Evolutionary conservation across 2,113 vertebrate genomes (phyloP).

Genomic region (Protobothrops flavoviridis): DNA sequence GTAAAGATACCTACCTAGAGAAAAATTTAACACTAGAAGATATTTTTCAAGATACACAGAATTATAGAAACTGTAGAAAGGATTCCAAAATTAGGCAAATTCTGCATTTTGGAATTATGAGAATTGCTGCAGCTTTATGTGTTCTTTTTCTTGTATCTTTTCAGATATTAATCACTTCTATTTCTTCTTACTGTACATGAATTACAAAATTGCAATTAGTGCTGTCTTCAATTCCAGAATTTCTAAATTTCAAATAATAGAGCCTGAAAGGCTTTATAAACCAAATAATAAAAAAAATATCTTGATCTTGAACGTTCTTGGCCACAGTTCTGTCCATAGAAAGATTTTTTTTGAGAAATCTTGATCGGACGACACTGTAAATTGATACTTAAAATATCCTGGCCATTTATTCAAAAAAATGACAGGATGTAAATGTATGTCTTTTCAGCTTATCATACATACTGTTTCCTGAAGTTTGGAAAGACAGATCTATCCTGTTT

Average conservation of each 20-base stretch:
- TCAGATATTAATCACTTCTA: background rate
- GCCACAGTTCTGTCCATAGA: background rate
- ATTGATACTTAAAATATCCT: background rate
- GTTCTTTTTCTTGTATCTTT: background rate
- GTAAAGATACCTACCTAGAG: too few relatives aligned
- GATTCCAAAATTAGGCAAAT: background rate
- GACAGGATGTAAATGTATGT: background rate
- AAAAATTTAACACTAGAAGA: background rate
- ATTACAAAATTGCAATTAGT: background rate
- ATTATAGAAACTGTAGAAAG: background rate
- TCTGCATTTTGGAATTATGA: background rate
- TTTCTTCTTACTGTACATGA: background rate
- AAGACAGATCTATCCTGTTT: background rate
- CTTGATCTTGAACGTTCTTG: background rate
- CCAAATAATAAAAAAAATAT: background rate
- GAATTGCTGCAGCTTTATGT: background rate
- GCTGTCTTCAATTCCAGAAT: background rate
- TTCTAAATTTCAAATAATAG: background rate
- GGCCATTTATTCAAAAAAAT: background rate
- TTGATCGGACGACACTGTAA: background rate
- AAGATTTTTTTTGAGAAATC: background rate
- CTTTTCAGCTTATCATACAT: background rate
- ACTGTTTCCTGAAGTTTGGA: background rate
- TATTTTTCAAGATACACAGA: background rate
- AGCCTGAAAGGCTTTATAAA: background rate